Evolutionary conservation across 30 jellyfish, hydroid and myxozoan genomes (phyloP).

Genomic region (Aurelia sp.): DNA sequence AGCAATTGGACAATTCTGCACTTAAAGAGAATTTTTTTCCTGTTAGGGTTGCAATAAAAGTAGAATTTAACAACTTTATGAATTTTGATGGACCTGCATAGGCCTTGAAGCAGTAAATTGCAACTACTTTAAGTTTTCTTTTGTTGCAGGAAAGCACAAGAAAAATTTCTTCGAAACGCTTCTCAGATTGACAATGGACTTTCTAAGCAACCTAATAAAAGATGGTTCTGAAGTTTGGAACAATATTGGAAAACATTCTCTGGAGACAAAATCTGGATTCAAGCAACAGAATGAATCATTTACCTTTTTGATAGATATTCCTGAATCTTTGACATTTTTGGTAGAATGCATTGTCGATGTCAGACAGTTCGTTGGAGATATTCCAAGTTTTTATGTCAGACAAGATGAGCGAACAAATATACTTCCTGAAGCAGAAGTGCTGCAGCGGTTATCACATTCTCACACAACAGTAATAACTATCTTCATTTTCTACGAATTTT

Average conservation of each 20-base stretch:
- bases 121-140: neutral
- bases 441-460: too few relatives aligned
- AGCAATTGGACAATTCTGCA: too few relatives aligned
- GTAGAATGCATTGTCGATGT: constrained; percentile 63
- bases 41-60: too few relatives aligned
- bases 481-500: too few relatives aligned
- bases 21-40: too few relatives aligned
- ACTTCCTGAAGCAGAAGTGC: constrained; percentile 3
- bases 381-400: constrained; percentile 34
- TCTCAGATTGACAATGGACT: constrained; percentile 73
- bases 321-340: constrained; percentile 73
- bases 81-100: too few relatives aligned
- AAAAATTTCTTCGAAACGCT: constrained; percentile 83
- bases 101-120: too few relatives aligned
- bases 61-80: too few relatives aligned
- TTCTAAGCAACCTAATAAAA: constrained; percentile 71
- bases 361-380: constrained; percentile 54
- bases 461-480: too few relatives aligned
- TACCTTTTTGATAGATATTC: constrained; percentile 74
- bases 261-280: neutral
- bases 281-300: constrained; percentile 16
- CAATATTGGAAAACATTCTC: constrained; percentile 6
- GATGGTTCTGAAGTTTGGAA: constrained; percentile 81
- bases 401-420: constrained; percentile 9
- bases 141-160: constrained; percentile 83